These are phyloP conservation scores for Coregonus ussuriensis DNA, from an alignment of 2,797 vertebrate genomes.

Conservation along the genomic window DNA sequence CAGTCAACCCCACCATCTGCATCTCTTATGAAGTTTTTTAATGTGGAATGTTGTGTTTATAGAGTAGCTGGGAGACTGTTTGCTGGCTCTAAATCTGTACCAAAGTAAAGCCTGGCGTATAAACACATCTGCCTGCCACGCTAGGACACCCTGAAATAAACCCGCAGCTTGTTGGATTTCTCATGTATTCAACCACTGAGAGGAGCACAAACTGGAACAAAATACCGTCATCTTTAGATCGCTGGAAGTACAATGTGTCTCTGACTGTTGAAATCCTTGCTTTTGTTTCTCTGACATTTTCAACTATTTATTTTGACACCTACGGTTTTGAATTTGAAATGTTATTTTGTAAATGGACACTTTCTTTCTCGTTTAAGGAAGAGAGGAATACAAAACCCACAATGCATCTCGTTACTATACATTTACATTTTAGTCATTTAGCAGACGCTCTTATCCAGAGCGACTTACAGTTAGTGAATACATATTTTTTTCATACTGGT, in stretches of 20 bases:
- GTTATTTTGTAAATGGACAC: constrained; percentile 1
- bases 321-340: not conserved
- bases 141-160: constrained; percentile 9
- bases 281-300: not conserved
- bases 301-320: not conserved
- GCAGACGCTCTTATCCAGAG: no score
- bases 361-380: not conserved
- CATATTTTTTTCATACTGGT: no score
- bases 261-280: not conserved
- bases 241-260: not conserved
- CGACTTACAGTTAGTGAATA: no score
- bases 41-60: constrained; percentile 64
- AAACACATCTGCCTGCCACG: constrained; percentile 60
- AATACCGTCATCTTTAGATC: constrained; percentile 2
- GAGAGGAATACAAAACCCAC: constrained; percentile 16
- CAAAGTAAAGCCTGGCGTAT: constrained; percentile 59
- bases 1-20: constrained; percentile 59
- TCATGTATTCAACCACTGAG: constrained; percentile 5
- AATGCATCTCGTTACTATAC: no score
- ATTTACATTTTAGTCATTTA: no score
- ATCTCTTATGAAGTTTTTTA: constrained; percentile 44
- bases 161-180: constrained; percentile 25
- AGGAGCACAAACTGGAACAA: constrained; percentile 15
- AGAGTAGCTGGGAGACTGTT: constrained; percentile 59
- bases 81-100: constrained; percentile 60